phyloP scores from a whole-genome alignment of 2,113 vertebrate species.

The Beaufortia kweichowensis region DNA sequence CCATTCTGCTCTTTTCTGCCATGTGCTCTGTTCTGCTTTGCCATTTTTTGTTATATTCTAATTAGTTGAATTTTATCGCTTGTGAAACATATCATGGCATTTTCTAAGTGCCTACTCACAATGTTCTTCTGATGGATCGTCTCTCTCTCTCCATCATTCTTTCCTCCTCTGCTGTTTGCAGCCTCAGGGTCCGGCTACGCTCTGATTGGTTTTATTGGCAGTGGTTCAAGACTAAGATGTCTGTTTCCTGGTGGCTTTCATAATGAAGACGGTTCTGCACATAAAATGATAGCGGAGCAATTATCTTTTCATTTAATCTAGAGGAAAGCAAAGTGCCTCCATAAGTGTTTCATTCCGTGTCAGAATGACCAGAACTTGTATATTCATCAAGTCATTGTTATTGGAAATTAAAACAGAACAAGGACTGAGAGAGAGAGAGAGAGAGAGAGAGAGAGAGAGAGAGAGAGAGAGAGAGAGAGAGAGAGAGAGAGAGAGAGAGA shows the following conservation, averaged over 20 bases:
- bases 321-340: conserved; percentile 51
- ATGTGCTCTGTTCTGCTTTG: background rate
- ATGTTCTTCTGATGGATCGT: conserved; percentile 34
- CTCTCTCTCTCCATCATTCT: conserved; percentile 28
- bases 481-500: background rate
- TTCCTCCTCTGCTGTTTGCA: conserved; percentile 11
- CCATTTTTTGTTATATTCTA: background rate
- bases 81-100: conserved; percentile 1
- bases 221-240: conserved; percentile 59
- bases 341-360: conserved; percentile 49
- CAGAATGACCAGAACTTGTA: conserved; percentile 49
- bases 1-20: background rate
- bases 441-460: too few relatives aligned
- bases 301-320: conserved; percentile 62
- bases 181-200: conserved; percentile 56
- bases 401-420: conserved; percentile 28
- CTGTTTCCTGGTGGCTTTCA: conserved; percentile 57
- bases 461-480: too few relatives aligned
- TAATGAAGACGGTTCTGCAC: conserved; percentile 67
- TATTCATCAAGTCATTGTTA: conserved; percentile 45
- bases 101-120: background rate
- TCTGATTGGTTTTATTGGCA: conserved; percentile 70
- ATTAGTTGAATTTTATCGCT: background rate
- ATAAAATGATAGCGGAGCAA: conserved; percentile 58
- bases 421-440: background rate